Conservation (phyloP, 2,888 invertebrate species). For the Teinopalpus imperialis region DNA sequence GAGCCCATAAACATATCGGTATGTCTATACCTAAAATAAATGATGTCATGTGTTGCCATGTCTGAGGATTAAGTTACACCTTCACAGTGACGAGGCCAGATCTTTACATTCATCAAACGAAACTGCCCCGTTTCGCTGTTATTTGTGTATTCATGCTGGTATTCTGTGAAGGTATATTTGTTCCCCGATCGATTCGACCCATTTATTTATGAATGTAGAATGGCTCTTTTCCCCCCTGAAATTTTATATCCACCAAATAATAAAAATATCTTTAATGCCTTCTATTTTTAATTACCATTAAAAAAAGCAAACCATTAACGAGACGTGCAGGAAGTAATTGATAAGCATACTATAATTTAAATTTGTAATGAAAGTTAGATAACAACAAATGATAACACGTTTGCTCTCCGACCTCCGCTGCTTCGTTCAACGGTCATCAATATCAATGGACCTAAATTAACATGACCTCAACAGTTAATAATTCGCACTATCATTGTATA, state of each 20-base stretch:
- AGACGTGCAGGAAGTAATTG: slow-evolving; percentile 11
- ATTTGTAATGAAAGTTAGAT: slow-evolving; percentile 14
- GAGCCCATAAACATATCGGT: too few relatives aligned
- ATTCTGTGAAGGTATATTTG: too few relatives aligned
- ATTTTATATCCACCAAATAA: not conserved
- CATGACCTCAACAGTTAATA: slow-evolving; percentile 1
- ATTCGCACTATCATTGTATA: not conserved
- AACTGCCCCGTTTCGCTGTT: too few relatives aligned
- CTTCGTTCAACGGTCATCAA: slow-evolving; percentile 8
- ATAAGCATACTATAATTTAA: slow-evolving; percentile 22
- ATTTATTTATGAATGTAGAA: too few relatives aligned
- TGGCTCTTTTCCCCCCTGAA: too few relatives aligned
- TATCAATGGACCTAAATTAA: slow-evolving; percentile 2
- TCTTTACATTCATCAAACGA: too few relatives aligned
- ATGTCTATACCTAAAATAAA: too few relatives aligned
- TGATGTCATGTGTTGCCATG: too few relatives aligned
- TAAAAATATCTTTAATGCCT: not conserved
- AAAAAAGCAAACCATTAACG: not conserved
- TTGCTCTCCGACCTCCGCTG: slow-evolving; percentile 18
- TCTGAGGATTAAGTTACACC: too few relatives aligned
- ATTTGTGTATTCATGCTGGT: too few relatives aligned
- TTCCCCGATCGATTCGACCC: too few relatives aligned
- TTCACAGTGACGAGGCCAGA: too few relatives aligned
- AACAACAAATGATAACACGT: slow-evolving; percentile 24
- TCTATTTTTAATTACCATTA: not conserved